Evolutionary conservation across 1,140 invertebrate species (phyloP).

Genomic region (Gryllus bimaculatus): DNA sequence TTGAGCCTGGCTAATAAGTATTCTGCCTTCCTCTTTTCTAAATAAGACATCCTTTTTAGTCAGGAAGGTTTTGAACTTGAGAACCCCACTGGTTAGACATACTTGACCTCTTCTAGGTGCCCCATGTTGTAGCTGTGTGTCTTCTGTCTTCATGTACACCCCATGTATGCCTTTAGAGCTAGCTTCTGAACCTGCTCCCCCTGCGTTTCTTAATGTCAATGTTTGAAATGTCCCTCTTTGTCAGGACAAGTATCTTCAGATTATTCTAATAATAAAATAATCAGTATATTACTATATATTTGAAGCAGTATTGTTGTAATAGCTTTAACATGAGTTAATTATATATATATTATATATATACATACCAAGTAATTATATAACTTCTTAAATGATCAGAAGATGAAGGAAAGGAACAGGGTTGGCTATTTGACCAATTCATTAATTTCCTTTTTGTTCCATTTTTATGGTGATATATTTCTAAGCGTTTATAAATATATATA

Average conservation of each 20-base stretch:
- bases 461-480: conserved; percentile 22
- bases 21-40: not conserved
- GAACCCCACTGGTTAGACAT: not conserved
- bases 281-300: conserved; percentile 20
- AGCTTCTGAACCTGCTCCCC: not conserved
- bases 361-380: conserved; percentile 6
- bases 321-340: conserved; percentile 22
- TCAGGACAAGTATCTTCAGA: conserved; percentile 13
- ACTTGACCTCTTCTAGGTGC: not conserved
- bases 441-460: conserved; percentile 19
- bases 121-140: not conserved
- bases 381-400: conserved; percentile 9
- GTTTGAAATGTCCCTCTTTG: not conserved
- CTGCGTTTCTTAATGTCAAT: not conserved
- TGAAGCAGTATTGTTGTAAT: conserved; percentile 22
- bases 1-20: not conserved
- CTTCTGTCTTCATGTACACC: not conserved
- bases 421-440: conserved; percentile 15
- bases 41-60: not conserved
- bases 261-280: conserved; percentile 14
- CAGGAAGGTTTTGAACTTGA: not conserved
- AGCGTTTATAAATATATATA: conserved; percentile 20
- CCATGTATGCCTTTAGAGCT: not conserved
- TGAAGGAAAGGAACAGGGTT: conserved; percentile 15
- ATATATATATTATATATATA: conserved; percentile 19